These are phyloP conservation scores for Neosalanx taihuensis DNA, from an alignment of 2,797 vertebrate genomes.

Conservation along the genomic window DNA sequence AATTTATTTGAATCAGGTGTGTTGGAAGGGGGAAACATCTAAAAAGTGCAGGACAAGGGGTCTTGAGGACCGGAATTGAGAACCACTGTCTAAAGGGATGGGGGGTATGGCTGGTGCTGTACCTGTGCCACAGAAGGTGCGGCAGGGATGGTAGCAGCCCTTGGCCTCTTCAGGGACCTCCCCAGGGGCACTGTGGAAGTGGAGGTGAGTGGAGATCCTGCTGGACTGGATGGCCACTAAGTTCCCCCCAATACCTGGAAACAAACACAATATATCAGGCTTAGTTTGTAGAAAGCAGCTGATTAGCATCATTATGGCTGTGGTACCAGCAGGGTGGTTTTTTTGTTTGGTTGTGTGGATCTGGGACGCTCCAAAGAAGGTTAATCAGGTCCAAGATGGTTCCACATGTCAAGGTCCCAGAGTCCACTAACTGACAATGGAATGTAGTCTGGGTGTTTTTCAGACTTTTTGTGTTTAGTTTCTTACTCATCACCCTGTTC, in stretches of 20 bases:
- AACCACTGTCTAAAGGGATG: too few relatives aligned
- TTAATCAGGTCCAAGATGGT: too few relatives aligned
- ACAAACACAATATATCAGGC: not conserved
- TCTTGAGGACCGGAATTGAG: too few relatives aligned
- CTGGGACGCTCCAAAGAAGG: too few relatives aligned
- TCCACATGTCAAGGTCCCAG: not conserved
- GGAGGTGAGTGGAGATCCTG: conserved; percentile 94
- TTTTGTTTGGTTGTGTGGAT: not conserved
- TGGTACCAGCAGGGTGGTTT: too few relatives aligned
- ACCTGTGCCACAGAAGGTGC: conserved; percentile 93
- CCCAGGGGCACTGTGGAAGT: conserved; percentile 88
- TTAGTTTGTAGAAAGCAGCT: not conserved
- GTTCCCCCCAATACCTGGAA: conserved; percentile 93
- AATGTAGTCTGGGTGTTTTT: not conserved
- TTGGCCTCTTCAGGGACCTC: conserved; percentile 88
- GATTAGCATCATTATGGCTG: too few relatives aligned
- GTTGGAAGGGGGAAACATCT: too few relatives aligned
- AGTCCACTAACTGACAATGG: not conserved
- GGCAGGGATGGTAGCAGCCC: conserved; percentile 87
- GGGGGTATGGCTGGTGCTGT: not conserved
- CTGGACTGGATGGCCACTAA: conserved; percentile 97
- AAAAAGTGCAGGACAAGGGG: too few relatives aligned
- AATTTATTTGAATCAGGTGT: too few relatives aligned
- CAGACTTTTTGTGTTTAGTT: not conserved
- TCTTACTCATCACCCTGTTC: not conserved